Evolutionary conservation across 2,888 invertebrate genomes (phyloP).

Genomic region (Drosophila picticornis): DNA sequence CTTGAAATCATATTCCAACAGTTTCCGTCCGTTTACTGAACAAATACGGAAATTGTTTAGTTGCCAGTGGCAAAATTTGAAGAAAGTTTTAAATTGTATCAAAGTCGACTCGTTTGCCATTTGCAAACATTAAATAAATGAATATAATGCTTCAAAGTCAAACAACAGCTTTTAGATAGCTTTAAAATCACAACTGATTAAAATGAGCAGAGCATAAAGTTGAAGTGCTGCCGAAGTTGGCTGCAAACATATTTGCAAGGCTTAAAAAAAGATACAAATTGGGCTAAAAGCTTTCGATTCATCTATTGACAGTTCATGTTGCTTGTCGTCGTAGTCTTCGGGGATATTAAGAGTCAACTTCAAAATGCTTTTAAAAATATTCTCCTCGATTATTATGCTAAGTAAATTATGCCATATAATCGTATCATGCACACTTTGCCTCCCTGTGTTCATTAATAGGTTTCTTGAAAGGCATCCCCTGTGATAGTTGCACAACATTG

Average conservation of each 20-base stretch:
- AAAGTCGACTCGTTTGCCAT: conserved; percentile 21
- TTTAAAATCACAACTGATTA: background rate
- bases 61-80: background rate
- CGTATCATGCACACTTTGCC: background rate
- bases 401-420: background rate
- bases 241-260: background rate
- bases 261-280: background rate
- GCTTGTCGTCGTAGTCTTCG: too few species aligned
- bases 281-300: background rate
- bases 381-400: background rate
- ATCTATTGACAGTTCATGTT: background rate
- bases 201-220: background rate
- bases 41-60: conserved; percentile 16
- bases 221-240: background rate
- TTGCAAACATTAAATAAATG: conserved; percentile 27
- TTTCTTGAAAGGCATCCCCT: background rate
- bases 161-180: background rate
- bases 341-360: background rate
- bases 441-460: background rate
- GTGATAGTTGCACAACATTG: background rate
- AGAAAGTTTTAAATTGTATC: conserved; percentile 14
- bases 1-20: conserved; percentile 19
- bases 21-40: conserved; percentile 33
- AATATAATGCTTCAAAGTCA: background rate
- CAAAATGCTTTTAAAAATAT: background rate